Evolutionary conservation across 2,113 vertebrate genomes (phyloP), one percentile per base, ranked within the genome.

Genomic region (Tauraco erythrolophus): DNA sequence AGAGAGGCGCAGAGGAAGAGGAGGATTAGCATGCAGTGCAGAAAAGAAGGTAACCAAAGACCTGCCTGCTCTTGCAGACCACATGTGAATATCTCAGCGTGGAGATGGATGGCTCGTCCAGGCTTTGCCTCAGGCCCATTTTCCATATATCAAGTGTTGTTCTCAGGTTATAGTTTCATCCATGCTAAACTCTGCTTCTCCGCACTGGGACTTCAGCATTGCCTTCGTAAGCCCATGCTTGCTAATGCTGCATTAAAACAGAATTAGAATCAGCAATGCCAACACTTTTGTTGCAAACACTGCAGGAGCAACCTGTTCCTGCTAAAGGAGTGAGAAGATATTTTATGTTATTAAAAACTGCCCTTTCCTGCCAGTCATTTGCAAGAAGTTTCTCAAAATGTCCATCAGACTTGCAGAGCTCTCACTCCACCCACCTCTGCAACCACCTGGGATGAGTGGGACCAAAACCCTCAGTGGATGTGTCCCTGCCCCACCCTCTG

Each of bases 391-490:
- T 65, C 27, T 66, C 39, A 37, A 51, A 57, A 48, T 2, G 15
- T 17, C 56, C 37, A 21, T 51, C 27, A 61, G 27, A 35, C 3
- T 10, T 41, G 18, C 68, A 92, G 64, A 71, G 24, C 22, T 53
- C 28, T 56, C 27, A 4, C 46, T 53, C 16, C 2, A 0, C 13
- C 5, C 28, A 17, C 35, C 46, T 53, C 71, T 2, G 2, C 43
- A 33, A 0, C 15, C 2, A 1, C 0, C 33, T 24, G 37, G 28
- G 45, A 48, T 17, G 27, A 33, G 77, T 2, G 2, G 45, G 17
- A 24, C 12, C 1, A 2, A 60, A n/a, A 21, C 21, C 18, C 15
- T 33, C 0, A 1, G 24, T 31, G n/a, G 21, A 45, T 37, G 22
- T 25, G n/a, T n/a, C 41, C 27, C 46, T 56, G 35, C 21, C 60